These are phyloP conservation scores for Spatula versicolor DNA, from an alignment of 2,797 vertebrate species.

Conservation along the genomic window DNA sequence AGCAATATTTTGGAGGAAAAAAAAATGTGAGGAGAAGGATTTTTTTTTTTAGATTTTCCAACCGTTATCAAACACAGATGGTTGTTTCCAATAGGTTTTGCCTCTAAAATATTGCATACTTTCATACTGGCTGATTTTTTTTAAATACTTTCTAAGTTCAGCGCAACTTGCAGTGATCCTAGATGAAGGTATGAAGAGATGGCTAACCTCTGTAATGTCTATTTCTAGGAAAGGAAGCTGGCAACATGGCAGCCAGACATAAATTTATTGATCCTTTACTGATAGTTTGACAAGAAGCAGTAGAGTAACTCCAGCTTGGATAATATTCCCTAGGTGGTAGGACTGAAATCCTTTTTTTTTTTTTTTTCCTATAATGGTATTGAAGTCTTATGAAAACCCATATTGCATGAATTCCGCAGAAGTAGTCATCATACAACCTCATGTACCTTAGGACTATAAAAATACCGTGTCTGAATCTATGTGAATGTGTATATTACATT, in stretches of 20 bases:
- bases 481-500: neutral
- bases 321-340: neutral
- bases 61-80: slow-evolving; percentile 24
- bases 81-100: slow-evolving; percentile 46
- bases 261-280: neutral
- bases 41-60: neutral
- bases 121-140: slow-evolving; percentile 25
- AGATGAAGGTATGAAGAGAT: slow-evolving; percentile 25
- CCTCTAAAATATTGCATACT: slow-evolving; percentile 9
- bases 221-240: slow-evolving; percentile 29
- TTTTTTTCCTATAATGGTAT: neutral
- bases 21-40: neutral
- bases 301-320: neutral
- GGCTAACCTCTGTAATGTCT: slow-evolving; percentile 5
- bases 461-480: neutral
- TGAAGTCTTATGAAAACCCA: neutral
- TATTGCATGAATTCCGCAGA: neutral
- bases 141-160: slow-evolving; percentile 6
- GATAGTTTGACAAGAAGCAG: neutral
- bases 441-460: neutral
- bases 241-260: neutral
- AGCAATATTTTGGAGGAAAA: neutral
- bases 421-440: neutral
- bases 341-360: neutral
- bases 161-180: slow-evolving; percentile 42